phyloP scores from a whole-genome alignment of 2,797 vertebrate genomes.

The Delichon dasypus region DNA sequence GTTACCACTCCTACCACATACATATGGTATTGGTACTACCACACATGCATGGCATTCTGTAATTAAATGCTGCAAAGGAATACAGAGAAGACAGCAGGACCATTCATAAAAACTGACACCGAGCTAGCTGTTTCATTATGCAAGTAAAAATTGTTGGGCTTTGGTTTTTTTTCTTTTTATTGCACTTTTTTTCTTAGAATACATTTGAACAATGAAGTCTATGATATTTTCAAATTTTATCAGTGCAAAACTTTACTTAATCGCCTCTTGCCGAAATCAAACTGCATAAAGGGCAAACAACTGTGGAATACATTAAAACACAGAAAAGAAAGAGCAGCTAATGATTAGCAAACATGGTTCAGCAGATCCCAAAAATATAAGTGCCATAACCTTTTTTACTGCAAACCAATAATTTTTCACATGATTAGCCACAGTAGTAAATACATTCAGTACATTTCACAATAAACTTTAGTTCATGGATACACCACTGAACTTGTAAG shows the following conservation, averaged over 20 bases:
- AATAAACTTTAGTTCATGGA: slow-evolving; percentile 19
- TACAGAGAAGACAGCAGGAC: slow-evolving; percentile 38
- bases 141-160: not conserved
- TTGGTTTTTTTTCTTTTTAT: not conserved
- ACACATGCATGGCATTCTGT: slow-evolving; percentile 65
- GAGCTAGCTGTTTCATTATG: not conserved
- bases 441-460: slow-evolving; percentile 27
- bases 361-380: not conserved
- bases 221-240: not conserved
- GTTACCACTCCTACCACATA: slow-evolving; percentile 75
- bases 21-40: slow-evolving; percentile 68
- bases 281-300: not conserved
- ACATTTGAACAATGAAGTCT: not conserved
- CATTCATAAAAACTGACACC: not conserved
- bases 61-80: slow-evolving; percentile 40
- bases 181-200: slow-evolving; percentile 21
- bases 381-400: slow-evolving; percentile 30
- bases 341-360: slow-evolving; percentile 29
- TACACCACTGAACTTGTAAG: not conserved
- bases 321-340: not conserved
- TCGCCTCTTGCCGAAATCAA: not conserved
- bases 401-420: slow-evolving; percentile 45
- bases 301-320: not conserved
- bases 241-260: not conserved
- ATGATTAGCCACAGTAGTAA: slow-evolving; percentile 36